Percentiles rank a stretch among this genome's conserved stretches.
phyloP scores from a whole-genome alignment of 1,140 invertebrate species.

The Argopecten irradians region DNA sequence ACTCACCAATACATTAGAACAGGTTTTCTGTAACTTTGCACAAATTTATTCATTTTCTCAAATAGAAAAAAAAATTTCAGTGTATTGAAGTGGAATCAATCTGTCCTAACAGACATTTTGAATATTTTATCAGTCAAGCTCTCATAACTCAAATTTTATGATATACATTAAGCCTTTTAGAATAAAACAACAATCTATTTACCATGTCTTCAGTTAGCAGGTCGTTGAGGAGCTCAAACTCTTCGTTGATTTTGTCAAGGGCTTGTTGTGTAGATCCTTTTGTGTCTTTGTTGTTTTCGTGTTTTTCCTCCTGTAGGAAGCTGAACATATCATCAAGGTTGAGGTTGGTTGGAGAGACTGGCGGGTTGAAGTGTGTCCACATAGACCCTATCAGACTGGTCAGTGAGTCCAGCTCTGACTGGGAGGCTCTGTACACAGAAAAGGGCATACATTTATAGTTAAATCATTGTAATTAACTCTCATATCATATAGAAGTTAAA shows the following conservation, averaged over 20 bases:
- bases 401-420: constrained; percentile 86
- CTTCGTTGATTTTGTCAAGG: constrained; percentile 67
- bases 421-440: constrained; percentile 81
- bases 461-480: no score
- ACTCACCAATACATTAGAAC: no score
- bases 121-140: no score
- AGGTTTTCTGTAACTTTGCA: no score
- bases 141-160: no score
- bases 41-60: no score
- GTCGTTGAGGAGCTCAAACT: constrained; percentile 67
- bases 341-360: constrained; percentile 83
- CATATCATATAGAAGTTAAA: no score
- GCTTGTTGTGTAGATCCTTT: constrained; percentile 48
- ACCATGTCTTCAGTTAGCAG: constrained; percentile 64
- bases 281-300: constrained; percentile 53
- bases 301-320: constrained; percentile 86
- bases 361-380: constrained; percentile 80
- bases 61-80: no score
- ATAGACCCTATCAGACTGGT: constrained; percentile 87
- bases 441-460: no score
- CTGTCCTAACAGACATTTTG: no score
- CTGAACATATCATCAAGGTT: constrained; percentile 96
- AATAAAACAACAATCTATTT: constrained; percentile 26
- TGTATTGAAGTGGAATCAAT: no score
- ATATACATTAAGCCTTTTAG: not conserved